Percentiles rank a stretch among this genome's conserved stretches.
Conservation (phyloP, 2,797 vertebrate genomes). For the Lutjanus argentimaculatus region DNA sequence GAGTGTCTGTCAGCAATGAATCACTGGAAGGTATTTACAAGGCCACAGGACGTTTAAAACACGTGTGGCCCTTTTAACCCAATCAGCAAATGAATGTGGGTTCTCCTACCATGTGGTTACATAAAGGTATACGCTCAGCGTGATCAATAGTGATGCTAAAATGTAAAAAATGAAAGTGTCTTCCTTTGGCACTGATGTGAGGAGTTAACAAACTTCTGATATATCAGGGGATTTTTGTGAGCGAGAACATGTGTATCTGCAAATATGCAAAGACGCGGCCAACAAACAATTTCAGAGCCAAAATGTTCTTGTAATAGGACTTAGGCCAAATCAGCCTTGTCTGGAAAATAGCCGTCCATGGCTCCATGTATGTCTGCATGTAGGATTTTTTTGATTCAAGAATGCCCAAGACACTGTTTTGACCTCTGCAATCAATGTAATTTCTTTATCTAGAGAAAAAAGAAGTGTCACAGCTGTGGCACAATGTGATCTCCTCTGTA, state of each 20-base stretch:
- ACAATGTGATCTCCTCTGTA: too few species aligned
- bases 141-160: slow-evolving; percentile 10
- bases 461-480: slow-evolving; percentile 1
- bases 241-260: slow-evolving; percentile 55
- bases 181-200: background rate
- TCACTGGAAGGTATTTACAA: slow-evolving; percentile 83
- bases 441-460: slow-evolving; percentile 7
- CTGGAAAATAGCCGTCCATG: slow-evolving; percentile 22
- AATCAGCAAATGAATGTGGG: slow-evolving; percentile 46
- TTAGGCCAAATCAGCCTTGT: slow-evolving; percentile 32
- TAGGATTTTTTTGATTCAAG: slow-evolving; percentile 21
- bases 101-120: slow-evolving; percentile 35
- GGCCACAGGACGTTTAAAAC: slow-evolving; percentile 82
- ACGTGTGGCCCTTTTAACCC: slow-evolving; percentile 74
- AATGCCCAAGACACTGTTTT: slow-evolving; percentile 12
- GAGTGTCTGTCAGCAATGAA: slow-evolving; percentile 75
- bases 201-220: slow-evolving; percentile 28
- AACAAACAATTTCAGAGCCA: slow-evolving; percentile 58
- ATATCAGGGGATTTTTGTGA: slow-evolving; percentile 49
- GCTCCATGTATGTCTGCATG: slow-evolving; percentile 8
- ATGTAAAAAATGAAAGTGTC: background rate
- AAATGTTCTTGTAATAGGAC: slow-evolving; percentile 46
- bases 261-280: slow-evolving; percentile 63
- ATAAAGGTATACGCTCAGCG: slow-evolving; percentile 37
- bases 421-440: slow-evolving; percentile 5